These are phyloP conservation scores for Sebastes matsubarae DNA, from an alignment of 2,797 vertebrate genomes.

Conservation along the genomic window DNA sequence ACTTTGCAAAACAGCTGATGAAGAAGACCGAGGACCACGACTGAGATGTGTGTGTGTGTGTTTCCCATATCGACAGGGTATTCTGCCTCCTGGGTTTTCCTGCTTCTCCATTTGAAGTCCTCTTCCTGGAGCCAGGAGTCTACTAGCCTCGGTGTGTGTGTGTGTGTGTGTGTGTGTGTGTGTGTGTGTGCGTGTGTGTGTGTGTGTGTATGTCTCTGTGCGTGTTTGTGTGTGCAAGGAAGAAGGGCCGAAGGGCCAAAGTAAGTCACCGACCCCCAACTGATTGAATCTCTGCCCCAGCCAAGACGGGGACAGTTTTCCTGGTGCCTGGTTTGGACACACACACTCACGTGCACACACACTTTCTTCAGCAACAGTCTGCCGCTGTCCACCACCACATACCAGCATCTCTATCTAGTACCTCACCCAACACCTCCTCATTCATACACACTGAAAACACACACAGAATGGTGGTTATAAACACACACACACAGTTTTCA, in stretches of 20 bases:
- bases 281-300: slow-evolving; percentile 70
- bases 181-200: slow-evolving; percentile 24
- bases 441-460: slow-evolving; percentile 75
- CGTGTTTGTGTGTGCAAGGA: slow-evolving; percentile 65
- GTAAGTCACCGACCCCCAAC: slow-evolving; percentile 73
- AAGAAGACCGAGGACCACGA: slow-evolving; percentile 1
- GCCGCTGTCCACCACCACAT: slow-evolving; percentile 54
- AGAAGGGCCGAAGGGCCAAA: slow-evolving; percentile 74
- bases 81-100: slow-evolving; percentile 64
- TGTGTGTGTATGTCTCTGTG: slow-evolving; percentile 21
- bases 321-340: slow-evolving; percentile 65
- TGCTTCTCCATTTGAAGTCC: slow-evolving; percentile 72
- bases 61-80: slow-evolving; percentile 34
- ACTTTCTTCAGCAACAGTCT: slow-evolving; percentile 20
- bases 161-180: slow-evolving; percentile 20
- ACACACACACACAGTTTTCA: slow-evolving; percentile 32
- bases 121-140: slow-evolving; percentile 85
- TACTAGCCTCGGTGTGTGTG: slow-evolving; percentile 14
- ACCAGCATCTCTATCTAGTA: slow-evolving; percentile 74
- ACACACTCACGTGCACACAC: slow-evolving; percentile 30
- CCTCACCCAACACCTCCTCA: slow-evolving; percentile 81
- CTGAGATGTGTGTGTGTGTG: slow-evolving; percentile 30
- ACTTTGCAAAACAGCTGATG: slow-evolving; percentile 27
- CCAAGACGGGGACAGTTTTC: slow-evolving; percentile 77
- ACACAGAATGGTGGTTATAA: slow-evolving; percentile 39